Evolutionary conservation across 92 coral and sea anemone genomes (phyloP).

Genomic region (Actinostola sp.): DNA sequence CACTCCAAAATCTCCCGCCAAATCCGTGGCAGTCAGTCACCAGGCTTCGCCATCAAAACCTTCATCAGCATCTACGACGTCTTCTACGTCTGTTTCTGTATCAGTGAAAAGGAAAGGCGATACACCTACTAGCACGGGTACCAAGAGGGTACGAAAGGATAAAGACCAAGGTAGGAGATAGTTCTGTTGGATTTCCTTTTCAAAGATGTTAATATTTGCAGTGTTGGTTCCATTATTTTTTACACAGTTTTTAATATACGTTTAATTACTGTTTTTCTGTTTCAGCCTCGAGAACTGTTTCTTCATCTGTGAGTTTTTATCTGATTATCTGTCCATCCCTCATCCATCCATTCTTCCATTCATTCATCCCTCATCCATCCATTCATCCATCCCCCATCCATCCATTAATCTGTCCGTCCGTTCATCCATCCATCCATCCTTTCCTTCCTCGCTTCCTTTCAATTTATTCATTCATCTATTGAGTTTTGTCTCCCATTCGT

Average conservation of each 20-base stretch:
- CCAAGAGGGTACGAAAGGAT: constrained; percentile 85
- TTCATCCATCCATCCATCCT: not conserved
- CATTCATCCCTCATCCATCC: not conserved
- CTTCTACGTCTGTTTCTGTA: constrained; percentile 68
- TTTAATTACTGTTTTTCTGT: too few species aligned
- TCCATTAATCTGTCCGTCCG: not conserved
- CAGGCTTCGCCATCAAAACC: constrained; percentile 13
- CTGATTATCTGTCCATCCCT: not conserved
- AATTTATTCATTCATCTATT: not conserved
- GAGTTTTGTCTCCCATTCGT: not conserved
- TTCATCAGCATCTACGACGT: constrained; percentile 55
- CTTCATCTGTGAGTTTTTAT: not conserved
- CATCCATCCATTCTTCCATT: not conserved
- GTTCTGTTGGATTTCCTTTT: constrained; percentile 17
- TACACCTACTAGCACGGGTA: constrained; percentile 45
- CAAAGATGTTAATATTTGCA: too few species aligned
- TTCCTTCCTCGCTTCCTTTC: not conserved
- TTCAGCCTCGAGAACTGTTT: constrained; percentile 3
- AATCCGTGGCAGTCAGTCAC: constrained; percentile 8
- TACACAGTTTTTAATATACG: not conserved
- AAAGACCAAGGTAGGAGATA: constrained; percentile 45
- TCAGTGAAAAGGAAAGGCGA: constrained; percentile 87
- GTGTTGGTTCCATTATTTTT: not conserved
- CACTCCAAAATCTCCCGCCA: constrained; percentile 37
- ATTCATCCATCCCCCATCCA: not conserved